Percentiles rank a stretch among this genome's conserved stretches.
Conservation (phyloP, 1,140 invertebrate genomes). For the Harlomillsia oculata region DNA sequence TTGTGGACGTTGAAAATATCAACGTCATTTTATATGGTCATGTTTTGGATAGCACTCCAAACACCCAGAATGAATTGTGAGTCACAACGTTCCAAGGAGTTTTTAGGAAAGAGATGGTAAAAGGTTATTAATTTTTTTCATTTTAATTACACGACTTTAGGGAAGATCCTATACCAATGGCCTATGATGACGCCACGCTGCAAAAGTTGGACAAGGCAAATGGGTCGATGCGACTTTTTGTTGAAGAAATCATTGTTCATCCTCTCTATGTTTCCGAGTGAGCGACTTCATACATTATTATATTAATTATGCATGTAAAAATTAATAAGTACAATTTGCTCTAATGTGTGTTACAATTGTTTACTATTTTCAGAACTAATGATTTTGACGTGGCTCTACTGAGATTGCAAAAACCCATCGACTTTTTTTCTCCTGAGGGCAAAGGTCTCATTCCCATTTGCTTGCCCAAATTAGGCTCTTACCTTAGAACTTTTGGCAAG, state of each 20-base stretch:
- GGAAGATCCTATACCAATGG: neutral
- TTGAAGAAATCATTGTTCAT: constrained; percentile 31
- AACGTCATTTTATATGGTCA: constrained; percentile 21
- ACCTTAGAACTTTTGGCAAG: constrained; percentile 17
- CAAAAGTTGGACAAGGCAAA: constrained; percentile 18
- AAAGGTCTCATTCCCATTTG: constrained; percentile 16
- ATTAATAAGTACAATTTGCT: neutral
- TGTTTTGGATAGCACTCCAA: constrained; percentile 20
- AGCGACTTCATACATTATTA: neutral
- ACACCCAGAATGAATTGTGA: too few species aligned
- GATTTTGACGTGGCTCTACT: constrained; percentile 30
- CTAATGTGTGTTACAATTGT: too few species aligned
- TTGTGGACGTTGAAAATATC: constrained; percentile 18
- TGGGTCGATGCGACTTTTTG: constrained; percentile 5
- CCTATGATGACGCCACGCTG: neutral
- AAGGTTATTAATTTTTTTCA: neutral
- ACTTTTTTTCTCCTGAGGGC: constrained; percentile 1
- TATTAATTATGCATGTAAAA: neutral
- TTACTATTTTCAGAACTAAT: constrained; percentile 20
- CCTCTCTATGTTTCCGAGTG: constrained; percentile 32
- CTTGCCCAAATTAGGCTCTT: constrained; percentile 18
- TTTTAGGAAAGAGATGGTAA: neutral
- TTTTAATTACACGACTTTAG: neutral
- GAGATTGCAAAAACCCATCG: constrained; percentile 1
- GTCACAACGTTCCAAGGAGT: too few species aligned